Evolutionary conservation across 2,113 vertebrate genomes (phyloP).

Genomic region (Amblyopsis rosae): DNA sequence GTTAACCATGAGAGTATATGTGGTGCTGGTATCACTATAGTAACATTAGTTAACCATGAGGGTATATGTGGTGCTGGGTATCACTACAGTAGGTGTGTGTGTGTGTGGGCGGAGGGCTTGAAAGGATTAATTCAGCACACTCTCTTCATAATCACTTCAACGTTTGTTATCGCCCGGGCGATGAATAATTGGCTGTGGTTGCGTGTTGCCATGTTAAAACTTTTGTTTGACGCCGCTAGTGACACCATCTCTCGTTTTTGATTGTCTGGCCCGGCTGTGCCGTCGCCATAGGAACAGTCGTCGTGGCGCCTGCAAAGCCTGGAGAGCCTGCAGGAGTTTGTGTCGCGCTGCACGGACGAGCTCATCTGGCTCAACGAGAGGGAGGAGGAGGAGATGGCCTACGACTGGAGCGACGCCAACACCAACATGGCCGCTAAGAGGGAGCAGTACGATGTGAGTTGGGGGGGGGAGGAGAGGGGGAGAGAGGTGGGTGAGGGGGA

Average conservation of each 20-base stretch:
- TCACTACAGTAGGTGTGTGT: too few relatives aligned
- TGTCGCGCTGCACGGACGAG: slow-evolving; percentile 89
- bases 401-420: slow-evolving; percentile 95
- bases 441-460: slow-evolving; percentile 87
- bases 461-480: too few relatives aligned
- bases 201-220: neutral
- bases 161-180: too few relatives aligned
- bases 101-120: too few relatives aligned
- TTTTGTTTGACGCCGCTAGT: slow-evolving; percentile 32
- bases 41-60: too few relatives aligned
- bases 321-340: slow-evolving; percentile 89
- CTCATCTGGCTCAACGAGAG: slow-evolving; percentile 98
- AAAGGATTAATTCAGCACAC: neutral
- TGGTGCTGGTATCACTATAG: too few relatives aligned
- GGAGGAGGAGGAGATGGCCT: slow-evolving; percentile 96
- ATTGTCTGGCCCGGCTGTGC: slow-evolving; percentile 13
- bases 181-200: too few relatives aligned
- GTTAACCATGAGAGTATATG: too few relatives aligned
- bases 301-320: slow-evolving; percentile 90
- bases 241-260: too few relatives aligned
- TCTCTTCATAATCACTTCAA: neutral
- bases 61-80: too few relatives aligned
- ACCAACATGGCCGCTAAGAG: slow-evolving; percentile 86
- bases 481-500: neutral
- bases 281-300: slow-evolving; percentile 87